Percentiles rank a stretch among this genome's conserved stretches.
phyloP scores from a whole-genome alignment of 1,140 invertebrate species.

The Drosophila kikkawai region DNA sequence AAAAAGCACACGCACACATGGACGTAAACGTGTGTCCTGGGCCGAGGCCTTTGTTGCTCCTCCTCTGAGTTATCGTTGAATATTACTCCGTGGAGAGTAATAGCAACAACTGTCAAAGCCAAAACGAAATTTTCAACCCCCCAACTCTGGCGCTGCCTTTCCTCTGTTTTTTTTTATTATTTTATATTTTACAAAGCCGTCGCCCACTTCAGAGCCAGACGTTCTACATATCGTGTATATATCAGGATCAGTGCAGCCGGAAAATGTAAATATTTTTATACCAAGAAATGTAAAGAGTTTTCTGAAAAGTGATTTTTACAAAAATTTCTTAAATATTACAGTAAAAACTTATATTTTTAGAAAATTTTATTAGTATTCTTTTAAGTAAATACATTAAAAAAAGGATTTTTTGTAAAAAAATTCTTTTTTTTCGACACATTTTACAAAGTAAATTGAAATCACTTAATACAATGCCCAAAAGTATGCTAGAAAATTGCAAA shows the following conservation, averaged over 20 bases:
- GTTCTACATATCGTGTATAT: constrained; percentile 40
- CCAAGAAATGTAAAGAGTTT: not conserved
- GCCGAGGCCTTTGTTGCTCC: constrained; percentile 43
- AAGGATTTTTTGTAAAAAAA: too few species aligned
- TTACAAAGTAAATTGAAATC: too few species aligned
- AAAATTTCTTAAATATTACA: not conserved
- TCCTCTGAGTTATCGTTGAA: constrained; percentile 74
- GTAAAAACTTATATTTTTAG: not conserved
- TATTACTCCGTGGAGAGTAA: constrained; percentile 80
- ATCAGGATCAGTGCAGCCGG: not conserved
- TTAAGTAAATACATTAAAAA: too few species aligned
- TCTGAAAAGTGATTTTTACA: not conserved
- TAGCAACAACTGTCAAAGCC: constrained; percentile 56
- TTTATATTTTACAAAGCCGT: constrained; percentile 11
- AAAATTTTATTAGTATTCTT: too few species aligned
- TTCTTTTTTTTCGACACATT: too few species aligned
- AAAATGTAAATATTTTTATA: not conserved
- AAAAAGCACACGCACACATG: constrained; percentile 43
- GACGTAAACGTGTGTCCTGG: constrained; percentile 32
- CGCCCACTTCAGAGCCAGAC: constrained; percentile 36
- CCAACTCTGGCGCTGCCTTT: not conserved
- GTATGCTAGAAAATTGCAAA: too few species aligned
- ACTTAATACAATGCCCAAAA: too few species aligned
- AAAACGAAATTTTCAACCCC: constrained; percentile 24
- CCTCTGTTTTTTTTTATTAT: constrained; percentile 7